Evolutionary conservation across 2,797 vertebrate species (phyloP).

Genomic region (Thripadectes ignobilis): DNA sequence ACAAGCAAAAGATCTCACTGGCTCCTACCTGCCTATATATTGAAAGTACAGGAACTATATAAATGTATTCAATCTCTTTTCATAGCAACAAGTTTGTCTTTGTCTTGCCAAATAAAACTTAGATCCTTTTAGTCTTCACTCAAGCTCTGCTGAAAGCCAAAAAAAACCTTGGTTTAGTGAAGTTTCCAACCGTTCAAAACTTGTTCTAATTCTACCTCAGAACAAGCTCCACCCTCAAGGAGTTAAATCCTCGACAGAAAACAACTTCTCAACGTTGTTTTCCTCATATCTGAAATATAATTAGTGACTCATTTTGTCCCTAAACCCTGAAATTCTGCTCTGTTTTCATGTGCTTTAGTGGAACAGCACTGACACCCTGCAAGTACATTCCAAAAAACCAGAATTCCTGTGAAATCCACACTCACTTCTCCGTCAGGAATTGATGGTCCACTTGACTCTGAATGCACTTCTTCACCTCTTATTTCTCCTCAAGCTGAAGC

Average conservation of each 20-base stretch:
- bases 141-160: background rate
- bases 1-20: background rate
- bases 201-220: background rate
- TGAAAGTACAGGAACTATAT: background rate
- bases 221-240: background rate
- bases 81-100: background rate
- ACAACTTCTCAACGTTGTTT: background rate
- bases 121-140: background rate
- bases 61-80: background rate
- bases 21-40: background rate
- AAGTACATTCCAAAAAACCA: too few species aligned
- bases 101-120: background rate
- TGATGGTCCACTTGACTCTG: too few species aligned
- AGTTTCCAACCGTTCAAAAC: background rate
- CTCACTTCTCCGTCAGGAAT: too few species aligned
- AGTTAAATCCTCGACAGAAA: background rate
- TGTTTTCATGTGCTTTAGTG: background rate
- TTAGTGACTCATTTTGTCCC: background rate
- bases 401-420: too few species aligned
- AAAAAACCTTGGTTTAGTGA: background rate
- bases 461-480: too few species aligned
- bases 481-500: too few species aligned
- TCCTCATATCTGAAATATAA: background rate
- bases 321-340: background rate
- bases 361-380: background rate